Evolutionary conservation across 1,140 invertebrate genomes (phyloP).

Genomic region (Euwallacea fornicatus): DNA sequence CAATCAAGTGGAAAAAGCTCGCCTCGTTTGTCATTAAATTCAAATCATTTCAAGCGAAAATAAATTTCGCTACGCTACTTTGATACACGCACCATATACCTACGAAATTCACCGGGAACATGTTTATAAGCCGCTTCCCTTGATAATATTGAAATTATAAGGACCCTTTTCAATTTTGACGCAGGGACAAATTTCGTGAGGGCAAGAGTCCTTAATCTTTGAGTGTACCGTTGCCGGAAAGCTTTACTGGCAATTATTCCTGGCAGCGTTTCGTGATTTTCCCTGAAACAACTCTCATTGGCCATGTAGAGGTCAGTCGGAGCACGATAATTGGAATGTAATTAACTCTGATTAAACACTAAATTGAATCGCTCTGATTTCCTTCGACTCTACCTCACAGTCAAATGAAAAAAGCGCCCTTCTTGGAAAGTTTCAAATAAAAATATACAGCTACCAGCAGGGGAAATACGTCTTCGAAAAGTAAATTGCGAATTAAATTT

Average conservation of each 20-base stretch:
- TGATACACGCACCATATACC: constrained; percentile 22
- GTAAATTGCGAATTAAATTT: too few relatives aligned
- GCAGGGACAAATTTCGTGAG: constrained; percentile 14
- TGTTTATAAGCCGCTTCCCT: constrained; percentile 22
- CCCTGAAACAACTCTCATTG: neutral
- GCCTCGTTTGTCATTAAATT: constrained; percentile 15
- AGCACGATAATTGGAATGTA: too few relatives aligned
- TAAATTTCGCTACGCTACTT: constrained; percentile 13
- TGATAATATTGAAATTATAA: constrained; percentile 25
- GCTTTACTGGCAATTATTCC: constrained; percentile 23
- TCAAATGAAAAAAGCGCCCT: too few relatives aligned
- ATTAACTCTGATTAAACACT: too few relatives aligned
- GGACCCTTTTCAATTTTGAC: constrained; percentile 23
- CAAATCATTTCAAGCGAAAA: constrained; percentile 15
- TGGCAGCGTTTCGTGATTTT: constrained; percentile 4
- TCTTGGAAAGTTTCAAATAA: too few relatives aligned
- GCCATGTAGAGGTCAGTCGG: neutral
- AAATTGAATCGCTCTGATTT: too few relatives aligned
- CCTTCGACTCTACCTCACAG: too few relatives aligned
- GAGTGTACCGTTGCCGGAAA: constrained; percentile 7
- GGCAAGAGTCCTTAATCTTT: constrained; percentile 18
- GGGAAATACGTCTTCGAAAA: too few relatives aligned
- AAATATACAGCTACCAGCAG: too few relatives aligned
- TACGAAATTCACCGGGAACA: constrained; percentile 21
- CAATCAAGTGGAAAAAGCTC: constrained; percentile 13